Percentiles rank a stretch among this genome's conserved stretches.
Conservation (phyloP, 2,888 invertebrate species). For the Erpobdella octoculata region DNA sequence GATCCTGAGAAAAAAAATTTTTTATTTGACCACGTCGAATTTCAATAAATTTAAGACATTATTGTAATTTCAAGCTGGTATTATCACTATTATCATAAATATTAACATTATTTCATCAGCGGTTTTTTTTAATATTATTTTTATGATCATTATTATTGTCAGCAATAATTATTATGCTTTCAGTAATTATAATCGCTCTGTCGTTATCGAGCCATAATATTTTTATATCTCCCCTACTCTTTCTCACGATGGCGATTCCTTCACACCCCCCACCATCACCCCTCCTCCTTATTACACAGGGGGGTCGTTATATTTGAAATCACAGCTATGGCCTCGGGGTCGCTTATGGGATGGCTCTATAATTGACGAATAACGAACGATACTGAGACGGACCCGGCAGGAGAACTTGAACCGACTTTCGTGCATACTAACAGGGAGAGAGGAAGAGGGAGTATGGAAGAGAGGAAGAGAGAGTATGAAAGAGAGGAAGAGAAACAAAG, state of each 20-base stretch:
- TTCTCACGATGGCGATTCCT: no score
- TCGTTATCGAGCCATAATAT: no score
- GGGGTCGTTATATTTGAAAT: not conserved
- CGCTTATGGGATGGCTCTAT: not conserved
- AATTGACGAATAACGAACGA: constrained; percentile 5
- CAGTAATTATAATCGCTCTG: no score
- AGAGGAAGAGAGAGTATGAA: not conserved
- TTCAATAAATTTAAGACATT: no score
- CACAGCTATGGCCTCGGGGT: not conserved
- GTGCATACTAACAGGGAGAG: not conserved
- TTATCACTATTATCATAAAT: no score
- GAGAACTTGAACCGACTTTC: no score
- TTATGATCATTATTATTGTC: not conserved
- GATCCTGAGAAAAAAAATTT: no score
- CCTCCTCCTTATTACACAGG: not conserved
- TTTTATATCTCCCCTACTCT: no score
- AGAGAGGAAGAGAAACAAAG: not conserved
- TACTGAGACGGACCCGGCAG: no score
- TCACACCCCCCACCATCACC: no score
- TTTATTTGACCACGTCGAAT: no score
- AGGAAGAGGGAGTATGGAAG: not conserved
- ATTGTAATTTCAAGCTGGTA: no score
- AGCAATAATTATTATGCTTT: not conserved
- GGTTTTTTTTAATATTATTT: not conserved
- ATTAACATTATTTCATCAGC: not conserved